phyloP scores from a whole-genome alignment of 2,888 invertebrate genomes.

The Hydroisotoma schaefferi region DNA sequence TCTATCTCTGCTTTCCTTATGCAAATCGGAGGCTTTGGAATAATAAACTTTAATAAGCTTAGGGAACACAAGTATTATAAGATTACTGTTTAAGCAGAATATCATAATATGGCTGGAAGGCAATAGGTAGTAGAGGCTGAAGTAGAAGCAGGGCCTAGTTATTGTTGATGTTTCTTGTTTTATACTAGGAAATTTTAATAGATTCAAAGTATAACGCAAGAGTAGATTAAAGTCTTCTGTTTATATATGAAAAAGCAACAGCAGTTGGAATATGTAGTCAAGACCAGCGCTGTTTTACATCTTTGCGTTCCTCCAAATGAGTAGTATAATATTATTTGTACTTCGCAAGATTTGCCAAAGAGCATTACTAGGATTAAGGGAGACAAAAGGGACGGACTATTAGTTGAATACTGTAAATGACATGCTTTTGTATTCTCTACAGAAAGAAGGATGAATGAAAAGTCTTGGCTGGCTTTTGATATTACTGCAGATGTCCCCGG shows the following conservation, averaged over 20 bases:
- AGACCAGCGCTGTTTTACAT: too few relatives aligned
- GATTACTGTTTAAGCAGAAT: too few relatives aligned
- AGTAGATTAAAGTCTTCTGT: too few relatives aligned
- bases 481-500: conserved; percentile 7
- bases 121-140: too few relatives aligned
- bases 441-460: too few relatives aligned
- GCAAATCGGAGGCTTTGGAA: conserved; percentile 36
- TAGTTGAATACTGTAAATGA: conserved; percentile 13
- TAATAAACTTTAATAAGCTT: conserved; percentile 42
- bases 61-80: conserved; percentile 9
- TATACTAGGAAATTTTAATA: not conserved
- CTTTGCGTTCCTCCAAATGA: too few relatives aligned
- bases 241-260: too few relatives aligned
- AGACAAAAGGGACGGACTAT: conserved; percentile 6
- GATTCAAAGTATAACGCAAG: too few relatives aligned
- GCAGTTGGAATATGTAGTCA: too few relatives aligned
- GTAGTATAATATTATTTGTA: not conserved
- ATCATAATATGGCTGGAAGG: too few relatives aligned
- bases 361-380: not conserved
- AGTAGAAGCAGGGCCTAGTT: not conserved
- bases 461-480: too few relatives aligned
- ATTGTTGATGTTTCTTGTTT: conserved; percentile 15
- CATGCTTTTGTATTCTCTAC: conserved; percentile 7
- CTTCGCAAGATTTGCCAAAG: not conserved
- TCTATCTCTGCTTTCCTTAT: conserved; percentile 22